Evolutionary conservation across 2,888 invertebrate species (phyloP).

Genomic region (Eristalis arbustorum): DNA sequence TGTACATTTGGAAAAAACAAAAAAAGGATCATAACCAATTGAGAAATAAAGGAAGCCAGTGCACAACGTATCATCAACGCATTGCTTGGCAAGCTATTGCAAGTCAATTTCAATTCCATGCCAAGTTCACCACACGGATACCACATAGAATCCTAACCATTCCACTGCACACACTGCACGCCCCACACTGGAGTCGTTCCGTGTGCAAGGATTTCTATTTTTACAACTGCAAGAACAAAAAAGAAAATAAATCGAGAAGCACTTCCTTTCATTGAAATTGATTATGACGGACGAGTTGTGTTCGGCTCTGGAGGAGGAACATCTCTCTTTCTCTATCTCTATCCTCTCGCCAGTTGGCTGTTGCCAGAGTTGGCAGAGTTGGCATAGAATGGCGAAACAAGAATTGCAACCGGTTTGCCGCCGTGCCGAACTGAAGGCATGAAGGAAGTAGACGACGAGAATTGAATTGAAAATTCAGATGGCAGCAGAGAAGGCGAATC

Average conservation of each 20-base stretch:
- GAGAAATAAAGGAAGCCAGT: neutral
- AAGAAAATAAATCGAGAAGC: constrained; percentile 25
- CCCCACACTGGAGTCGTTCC: neutral
- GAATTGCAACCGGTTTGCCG: constrained; percentile 61
- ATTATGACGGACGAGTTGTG: constrained; percentile 66
- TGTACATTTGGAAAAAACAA: no score
- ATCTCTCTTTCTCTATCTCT: constrained; percentile 31
- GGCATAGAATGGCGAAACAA: constrained; percentile 42
- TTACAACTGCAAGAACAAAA: constrained; percentile 34
- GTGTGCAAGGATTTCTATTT: constrained; percentile 60
- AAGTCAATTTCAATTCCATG: constrained; percentile 26
- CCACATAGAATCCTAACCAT: neutral
- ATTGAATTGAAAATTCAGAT: constrained; percentile 66
- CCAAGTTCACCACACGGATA: constrained; percentile 37
- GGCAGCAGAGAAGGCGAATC: neutral
- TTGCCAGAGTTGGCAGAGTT: no score
- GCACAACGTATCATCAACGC: neutral
- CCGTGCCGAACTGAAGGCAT: constrained; percentile 49
- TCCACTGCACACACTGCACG: neutral
- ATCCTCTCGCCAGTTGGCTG: neutral
- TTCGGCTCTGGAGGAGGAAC: constrained; percentile 25
- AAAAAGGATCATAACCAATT: neutral
- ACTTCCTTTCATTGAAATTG: constrained; percentile 68
- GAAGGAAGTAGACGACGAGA: constrained; percentile 69
- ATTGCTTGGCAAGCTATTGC: neutral